Conservation (phyloP, 2,888 invertebrate species). For the Acrobasis repandana region DNA sequence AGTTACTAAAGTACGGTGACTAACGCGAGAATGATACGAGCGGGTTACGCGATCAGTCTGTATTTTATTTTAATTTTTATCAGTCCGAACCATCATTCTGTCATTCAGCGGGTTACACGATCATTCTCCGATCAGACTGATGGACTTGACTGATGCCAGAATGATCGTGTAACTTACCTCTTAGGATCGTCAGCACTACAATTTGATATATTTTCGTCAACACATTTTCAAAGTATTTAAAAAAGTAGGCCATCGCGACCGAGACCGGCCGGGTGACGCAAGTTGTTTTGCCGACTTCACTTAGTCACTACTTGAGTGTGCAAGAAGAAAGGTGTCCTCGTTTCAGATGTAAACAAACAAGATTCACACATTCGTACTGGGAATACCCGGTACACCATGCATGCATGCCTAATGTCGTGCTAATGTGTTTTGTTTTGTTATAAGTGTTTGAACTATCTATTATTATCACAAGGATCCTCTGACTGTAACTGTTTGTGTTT, state of each 20-base stretch:
- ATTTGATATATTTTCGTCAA: constrained; percentile 1
- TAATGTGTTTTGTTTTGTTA: background rate
- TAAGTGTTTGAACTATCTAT: background rate
- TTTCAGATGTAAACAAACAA: constrained; percentile 67
- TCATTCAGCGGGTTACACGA: no score
- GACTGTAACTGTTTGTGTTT: background rate
- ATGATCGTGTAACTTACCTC: no score
- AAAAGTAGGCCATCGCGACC: constrained; percentile 31
- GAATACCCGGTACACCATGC: constrained; percentile 26
- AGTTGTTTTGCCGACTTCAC: constrained; percentile 70
- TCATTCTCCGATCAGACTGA: no score
- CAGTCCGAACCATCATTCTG: no score
- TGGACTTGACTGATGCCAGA: no score
- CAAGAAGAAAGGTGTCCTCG: constrained; percentile 70
- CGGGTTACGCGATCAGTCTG: no score
- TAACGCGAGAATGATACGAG: no score
- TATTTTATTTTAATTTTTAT: no score
- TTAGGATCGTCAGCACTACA: background rate
- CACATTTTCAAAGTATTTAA: constrained; percentile 18
- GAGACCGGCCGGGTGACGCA: constrained; percentile 54
- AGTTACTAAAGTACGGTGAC: no score
- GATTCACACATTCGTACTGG: constrained; percentile 27
- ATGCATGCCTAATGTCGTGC: background rate
- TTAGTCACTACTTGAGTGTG: constrained; percentile 66
- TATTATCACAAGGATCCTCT: background rate